Evolutionary conservation across 2,113 vertebrate genomes (phyloP).

Genomic region (Mustelus asterias): DNA sequence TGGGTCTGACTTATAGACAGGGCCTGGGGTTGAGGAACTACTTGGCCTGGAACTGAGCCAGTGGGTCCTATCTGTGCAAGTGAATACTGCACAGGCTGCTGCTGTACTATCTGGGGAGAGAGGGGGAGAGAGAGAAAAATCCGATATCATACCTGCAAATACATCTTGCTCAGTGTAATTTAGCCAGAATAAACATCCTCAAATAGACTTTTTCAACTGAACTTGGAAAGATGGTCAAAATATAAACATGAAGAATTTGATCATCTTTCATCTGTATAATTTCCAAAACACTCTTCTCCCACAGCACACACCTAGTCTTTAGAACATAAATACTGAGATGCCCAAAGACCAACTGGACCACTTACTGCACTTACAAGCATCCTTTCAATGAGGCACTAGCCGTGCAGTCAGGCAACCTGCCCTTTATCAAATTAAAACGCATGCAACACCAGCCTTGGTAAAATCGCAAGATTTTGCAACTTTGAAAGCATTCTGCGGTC

Average conservation of each 20-base stretch:
- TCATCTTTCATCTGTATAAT: background rate
- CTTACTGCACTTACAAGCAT: background rate
- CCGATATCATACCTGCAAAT: background rate
- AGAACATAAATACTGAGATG: background rate
- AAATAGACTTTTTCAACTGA: background rate
- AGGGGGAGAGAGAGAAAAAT: background rate
- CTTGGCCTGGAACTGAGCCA: background rate
- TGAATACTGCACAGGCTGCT: background rate
- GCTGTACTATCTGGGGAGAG: background rate
- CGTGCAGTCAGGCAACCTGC: background rate
- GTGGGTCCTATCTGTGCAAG: background rate
- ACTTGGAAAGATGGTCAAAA: background rate
- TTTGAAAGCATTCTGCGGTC: background rate
- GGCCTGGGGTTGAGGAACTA: background rate
- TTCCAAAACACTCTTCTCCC: background rate
- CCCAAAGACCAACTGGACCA: background rate
- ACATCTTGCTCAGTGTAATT: background rate
- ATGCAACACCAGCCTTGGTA: background rate
- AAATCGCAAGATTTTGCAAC: background rate
- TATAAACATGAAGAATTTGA: background rate
- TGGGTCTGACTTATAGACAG: constrained; percentile 10
- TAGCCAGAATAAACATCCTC: background rate
- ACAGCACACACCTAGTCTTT: background rate
- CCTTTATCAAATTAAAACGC: background rate
- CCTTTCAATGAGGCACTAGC: background rate